Evolutionary conservation across 2,113 vertebrate genomes (phyloP).

Genomic region (Poecile atricapillus): DNA sequence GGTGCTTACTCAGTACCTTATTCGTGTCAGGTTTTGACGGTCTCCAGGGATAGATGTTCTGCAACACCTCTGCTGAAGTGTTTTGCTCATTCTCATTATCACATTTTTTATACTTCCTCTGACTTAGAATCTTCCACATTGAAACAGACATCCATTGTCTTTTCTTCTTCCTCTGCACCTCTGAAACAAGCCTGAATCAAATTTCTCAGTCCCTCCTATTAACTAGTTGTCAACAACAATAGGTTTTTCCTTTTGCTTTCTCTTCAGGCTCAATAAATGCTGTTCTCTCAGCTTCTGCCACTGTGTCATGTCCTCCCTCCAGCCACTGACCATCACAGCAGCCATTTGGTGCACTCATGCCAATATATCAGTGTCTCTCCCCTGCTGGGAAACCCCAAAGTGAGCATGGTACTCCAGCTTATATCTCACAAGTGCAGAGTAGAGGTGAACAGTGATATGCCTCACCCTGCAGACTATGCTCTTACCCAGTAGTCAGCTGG

Average conservation of each 20-base stretch:
- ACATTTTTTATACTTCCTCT: background rate
- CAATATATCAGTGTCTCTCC: fast-evolving
- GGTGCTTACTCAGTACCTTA: background rate
- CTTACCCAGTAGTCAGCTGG: background rate
- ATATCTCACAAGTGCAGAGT: background rate
- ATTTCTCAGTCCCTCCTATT: background rate
- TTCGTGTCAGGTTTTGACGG: background rate
- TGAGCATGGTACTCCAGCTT: background rate
- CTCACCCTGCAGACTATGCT: background rate
- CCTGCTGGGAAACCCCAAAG: background rate
- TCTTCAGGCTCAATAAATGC: background rate
- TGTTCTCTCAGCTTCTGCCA: background rate
- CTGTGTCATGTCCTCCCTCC: background rate
- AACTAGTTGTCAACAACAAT: background rate
- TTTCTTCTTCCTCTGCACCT: background rate
- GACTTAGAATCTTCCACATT: background rate
- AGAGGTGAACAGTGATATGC: background rate
- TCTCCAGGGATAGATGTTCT: background rate
- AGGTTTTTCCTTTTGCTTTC: background rate
- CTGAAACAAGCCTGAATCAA: background rate
- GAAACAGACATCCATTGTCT: background rate
- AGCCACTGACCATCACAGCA: background rate
- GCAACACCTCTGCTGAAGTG: background rate
- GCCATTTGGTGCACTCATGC: background rate
- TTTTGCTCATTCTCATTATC: background rate